phyloP scores from a whole-genome alignment of 2,797 vertebrate species.

The Hirundo rustica region DNA sequence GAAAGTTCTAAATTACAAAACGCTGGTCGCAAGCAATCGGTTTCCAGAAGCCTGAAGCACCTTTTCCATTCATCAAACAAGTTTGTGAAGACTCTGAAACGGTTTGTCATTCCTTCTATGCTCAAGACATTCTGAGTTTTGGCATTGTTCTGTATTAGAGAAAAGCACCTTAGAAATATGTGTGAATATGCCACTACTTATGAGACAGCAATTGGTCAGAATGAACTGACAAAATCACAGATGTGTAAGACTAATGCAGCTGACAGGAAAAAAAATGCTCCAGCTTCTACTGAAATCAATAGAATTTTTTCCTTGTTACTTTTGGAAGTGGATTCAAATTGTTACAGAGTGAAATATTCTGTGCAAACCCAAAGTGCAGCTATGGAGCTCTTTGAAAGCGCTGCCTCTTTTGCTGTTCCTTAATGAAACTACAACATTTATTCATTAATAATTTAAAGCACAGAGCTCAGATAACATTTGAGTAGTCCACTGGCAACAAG shows the following conservation, averaged over 20 bases:
- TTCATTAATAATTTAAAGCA: background rate
- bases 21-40: constrained; percentile 92
- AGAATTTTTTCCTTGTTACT: background rate
- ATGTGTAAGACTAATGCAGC: background rate
- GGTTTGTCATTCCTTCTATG: constrained; percentile 77
- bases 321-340: background rate
- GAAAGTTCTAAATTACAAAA: constrained; percentile 90
- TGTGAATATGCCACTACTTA: background rate
- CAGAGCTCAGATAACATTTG: background rate
- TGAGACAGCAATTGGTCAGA: background rate
- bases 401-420: background rate
- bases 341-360: background rate
- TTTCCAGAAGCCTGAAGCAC: constrained; percentile 94
- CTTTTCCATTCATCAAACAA: constrained; percentile 98
- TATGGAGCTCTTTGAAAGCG: background rate
- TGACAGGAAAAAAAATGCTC: background rate
- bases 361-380: background rate
- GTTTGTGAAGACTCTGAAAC: constrained; percentile 96
- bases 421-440: background rate
- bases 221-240: background rate
- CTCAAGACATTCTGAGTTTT: background rate
- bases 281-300: background rate
- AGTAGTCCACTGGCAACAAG: background rate
- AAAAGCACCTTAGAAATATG: background rate
- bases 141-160: background rate